Evolutionary conservation across 23 tunicate genomes (phyloP).

Genomic region (Phallusia fumigata): DNA sequence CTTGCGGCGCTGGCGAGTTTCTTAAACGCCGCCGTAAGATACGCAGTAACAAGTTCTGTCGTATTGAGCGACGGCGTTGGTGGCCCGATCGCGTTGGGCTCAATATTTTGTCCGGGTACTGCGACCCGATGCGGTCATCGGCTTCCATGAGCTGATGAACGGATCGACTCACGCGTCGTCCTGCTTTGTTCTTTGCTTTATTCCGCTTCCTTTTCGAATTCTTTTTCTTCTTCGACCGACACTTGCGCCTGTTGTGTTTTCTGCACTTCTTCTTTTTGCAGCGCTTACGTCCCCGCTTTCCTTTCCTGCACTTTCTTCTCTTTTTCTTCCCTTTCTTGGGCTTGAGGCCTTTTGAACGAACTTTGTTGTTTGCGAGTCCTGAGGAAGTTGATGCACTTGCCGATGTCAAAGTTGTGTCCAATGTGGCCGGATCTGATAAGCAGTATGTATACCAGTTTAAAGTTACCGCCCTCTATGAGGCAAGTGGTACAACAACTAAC

Average conservation of each 20-base stretch:
- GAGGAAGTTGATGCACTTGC: not conserved
- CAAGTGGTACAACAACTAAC: no score
- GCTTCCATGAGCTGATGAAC: not conserved
- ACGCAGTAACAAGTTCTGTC: not conserved
- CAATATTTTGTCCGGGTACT: not conserved
- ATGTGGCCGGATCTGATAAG: no score
- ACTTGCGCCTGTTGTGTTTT: slow-evolving; percentile 21
- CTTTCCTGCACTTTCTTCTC: not conserved
- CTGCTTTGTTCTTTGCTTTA: not conserved
- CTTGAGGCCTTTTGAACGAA: no score
- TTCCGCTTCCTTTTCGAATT: not conserved
- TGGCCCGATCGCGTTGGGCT: not conserved
- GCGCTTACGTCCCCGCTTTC: not conserved
- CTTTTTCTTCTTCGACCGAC: slow-evolving; percentile 10
- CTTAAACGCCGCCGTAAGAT: not conserved
- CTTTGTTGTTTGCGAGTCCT: not conserved
- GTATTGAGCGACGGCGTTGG: not conserved
- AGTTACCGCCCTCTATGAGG: no score
- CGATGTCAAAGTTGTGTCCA: no score
- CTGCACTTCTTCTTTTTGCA: slow-evolving; percentile 9
- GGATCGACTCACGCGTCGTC: not conserved
- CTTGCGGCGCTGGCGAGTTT: not conserved
- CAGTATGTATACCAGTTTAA: no score
- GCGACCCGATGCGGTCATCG: not conserved
- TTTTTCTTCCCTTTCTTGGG: no score